Percentiles rank a stretch among this genome's conserved stretches.
These are phyloP conservation scores for Tetraodon nigroviridis DNA, from an alignment of 2,113 vertebrate genomes.

Conservation along the genomic window DNA sequence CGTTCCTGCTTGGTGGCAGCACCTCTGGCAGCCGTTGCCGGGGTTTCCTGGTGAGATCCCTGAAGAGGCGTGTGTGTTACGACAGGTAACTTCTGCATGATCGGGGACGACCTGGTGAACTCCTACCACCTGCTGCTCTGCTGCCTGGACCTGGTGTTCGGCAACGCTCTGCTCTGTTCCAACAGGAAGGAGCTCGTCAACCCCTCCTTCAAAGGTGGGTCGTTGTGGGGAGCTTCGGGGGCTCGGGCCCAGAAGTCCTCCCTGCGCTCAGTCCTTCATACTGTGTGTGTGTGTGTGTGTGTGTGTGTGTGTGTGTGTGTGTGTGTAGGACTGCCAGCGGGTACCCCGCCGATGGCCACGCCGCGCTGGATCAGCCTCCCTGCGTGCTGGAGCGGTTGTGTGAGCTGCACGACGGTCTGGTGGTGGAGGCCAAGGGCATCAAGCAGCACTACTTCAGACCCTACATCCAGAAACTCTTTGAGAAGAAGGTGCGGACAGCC, in stretches of 20 bases:
- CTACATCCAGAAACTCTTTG: constrained; percentile 87
- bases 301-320: not conserved
- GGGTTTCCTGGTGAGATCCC: no score
- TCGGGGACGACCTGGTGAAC: constrained; percentile 97
- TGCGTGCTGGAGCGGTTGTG: constrained; percentile 88
- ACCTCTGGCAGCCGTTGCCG: no score
- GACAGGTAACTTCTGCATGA: constrained; percentile 96
- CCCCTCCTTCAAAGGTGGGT: constrained; percentile 84
- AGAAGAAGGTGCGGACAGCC: constrained; percentile 82
- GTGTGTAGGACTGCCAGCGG: constrained; percentile 76
- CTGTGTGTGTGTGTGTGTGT: no score
- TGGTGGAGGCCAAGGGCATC: constrained; percentile 95
- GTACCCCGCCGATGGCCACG: constrained; percentile 59
- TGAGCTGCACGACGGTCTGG: constrained; percentile 89
- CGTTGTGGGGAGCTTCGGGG: no score
- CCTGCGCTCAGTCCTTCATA: no score
- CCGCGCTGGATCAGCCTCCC: constrained; percentile 63
- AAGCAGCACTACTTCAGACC: constrained; percentile 98
- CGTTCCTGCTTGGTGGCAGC: no score
- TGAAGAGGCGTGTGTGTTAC: not conserved
- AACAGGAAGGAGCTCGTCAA: constrained; percentile 91
- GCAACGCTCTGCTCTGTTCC: constrained; percentile 84
- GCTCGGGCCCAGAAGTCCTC: not conserved
- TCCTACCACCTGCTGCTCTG: constrained; percentile 98
- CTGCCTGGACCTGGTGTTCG: constrained; percentile 94